Conservation (phyloP, 2,888 invertebrate genomes). For the Thysanoteuthis rhombus region DNA sequence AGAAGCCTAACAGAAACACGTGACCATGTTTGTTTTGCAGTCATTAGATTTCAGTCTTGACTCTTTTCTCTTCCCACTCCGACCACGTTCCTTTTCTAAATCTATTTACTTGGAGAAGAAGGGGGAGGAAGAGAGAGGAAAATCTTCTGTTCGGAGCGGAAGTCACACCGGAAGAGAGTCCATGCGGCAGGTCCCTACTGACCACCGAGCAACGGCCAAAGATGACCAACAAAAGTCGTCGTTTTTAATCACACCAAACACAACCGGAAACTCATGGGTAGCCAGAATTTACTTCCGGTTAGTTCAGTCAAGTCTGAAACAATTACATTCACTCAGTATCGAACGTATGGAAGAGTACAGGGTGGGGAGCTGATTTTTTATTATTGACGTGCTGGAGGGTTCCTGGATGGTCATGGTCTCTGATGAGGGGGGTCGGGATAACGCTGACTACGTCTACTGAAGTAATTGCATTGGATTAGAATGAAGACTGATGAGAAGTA, state of each 20-base stretch:
- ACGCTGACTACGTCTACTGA: background rate
- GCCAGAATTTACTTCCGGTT: background rate
- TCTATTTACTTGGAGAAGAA: background rate
- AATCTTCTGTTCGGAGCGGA: background rate
- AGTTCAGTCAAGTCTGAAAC: conserved; percentile 12
- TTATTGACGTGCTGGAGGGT: background rate
- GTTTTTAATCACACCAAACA: background rate
- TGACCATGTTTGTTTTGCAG: background rate
- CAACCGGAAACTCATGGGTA: background rate
- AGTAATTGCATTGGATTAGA: background rate
- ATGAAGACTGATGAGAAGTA: too few relatives aligned
- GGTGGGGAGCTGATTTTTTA: background rate
- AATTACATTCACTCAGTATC: background rate
- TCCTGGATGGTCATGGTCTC: background rate
- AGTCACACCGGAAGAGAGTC: background rate
- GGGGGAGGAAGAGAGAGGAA: background rate
- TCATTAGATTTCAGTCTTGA: background rate
- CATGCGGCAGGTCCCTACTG: background rate
- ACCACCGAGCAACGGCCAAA: background rate
- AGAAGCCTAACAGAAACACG: background rate
- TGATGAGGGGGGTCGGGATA: background rate
- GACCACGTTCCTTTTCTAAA: background rate
- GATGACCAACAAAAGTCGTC: background rate
- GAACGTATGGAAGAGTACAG: background rate
- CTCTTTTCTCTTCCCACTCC: background rate